Base-by-base conservation (phyloP, 2,888 invertebrate genomes). In the Leptothorax acervorum region DNA sequence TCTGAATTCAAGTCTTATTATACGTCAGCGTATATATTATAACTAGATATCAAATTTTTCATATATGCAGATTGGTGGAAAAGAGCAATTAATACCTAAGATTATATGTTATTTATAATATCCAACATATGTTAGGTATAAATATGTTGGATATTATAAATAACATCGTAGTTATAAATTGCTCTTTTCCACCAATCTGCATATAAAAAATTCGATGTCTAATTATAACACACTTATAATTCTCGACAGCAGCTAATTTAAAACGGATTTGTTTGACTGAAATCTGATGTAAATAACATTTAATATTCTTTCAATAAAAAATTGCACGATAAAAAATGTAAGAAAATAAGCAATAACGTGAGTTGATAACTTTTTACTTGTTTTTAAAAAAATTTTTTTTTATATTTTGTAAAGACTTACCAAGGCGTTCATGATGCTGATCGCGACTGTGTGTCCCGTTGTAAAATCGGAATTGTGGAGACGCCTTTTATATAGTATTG, bases 401-500 rank as follows among this genome's bases (percentile, higher is more conserved):
- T 45, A 70, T 23, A 70, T 57, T 23, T 71, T 45, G 15, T 28
- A 45, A 45, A 60, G 42, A 91, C 91, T 92, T 86, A 92, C 92
- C 92, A 90, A 86, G 83, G 87, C 42, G 87, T 90, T 85, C 91
- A 91, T 92, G 45, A 68, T 78, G 92, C 75, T 89, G 91, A 85
- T 66, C 48, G 70, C 79, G 83, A 86, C 82, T 78, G 87, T 88
- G 42, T 85, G 85, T 89, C 86, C 85, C 65, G 84, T 90, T 87
- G 84, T 89, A 88, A 86, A 85, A 83, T 86, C 82, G 57, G 79
- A 86, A 45, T 75, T 73, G 87, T 87, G 82, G 85, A 89, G 85
- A 68, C 88, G 89, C 90, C 39, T 90, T 92, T 92, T 92, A 92
- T 92, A 92, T 90, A 89, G 83, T 42, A 31, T 66, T 84, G 86